phyloP scores from a whole-genome alignment of 1,140 invertebrate species.

The Drosophila bocki region DNA sequence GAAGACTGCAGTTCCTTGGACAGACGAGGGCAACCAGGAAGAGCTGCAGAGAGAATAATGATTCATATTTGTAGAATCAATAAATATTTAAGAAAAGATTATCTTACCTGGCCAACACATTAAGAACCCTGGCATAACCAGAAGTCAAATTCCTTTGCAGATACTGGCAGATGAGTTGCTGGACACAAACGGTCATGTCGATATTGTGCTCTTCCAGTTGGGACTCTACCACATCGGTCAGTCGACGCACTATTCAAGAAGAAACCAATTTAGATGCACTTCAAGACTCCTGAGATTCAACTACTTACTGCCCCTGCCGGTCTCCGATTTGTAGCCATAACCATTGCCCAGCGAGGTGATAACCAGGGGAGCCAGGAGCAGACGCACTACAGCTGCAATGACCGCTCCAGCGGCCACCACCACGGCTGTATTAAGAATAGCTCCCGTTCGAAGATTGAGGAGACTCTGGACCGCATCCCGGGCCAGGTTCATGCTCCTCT shows the following conservation, averaged over 20 bases:
- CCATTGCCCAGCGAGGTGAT: constrained; percentile 47
- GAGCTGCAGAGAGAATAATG: constrained; percentile 25
- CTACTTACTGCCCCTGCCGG: constrained; percentile 57
- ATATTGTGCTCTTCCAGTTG: constrained; percentile 71
- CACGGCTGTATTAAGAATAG: constrained; percentile 62
- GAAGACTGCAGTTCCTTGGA: constrained; percentile 61
- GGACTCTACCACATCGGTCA: constrained; percentile 55
- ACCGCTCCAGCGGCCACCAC: constrained; percentile 70
- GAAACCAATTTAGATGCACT: background rate
- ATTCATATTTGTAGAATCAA: no score
- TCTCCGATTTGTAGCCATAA: constrained; percentile 47
- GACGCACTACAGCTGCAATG: constrained; percentile 65
- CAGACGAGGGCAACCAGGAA: constrained; percentile 38
- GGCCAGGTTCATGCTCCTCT: constrained; percentile 65
- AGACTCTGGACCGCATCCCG: constrained; percentile 56
- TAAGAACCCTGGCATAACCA: constrained; percentile 36
- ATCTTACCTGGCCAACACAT: constrained; percentile 57
- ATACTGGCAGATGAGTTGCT: constrained; percentile 69
- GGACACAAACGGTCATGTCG: constrained; percentile 62
- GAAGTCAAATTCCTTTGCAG: constrained; percentile 45
- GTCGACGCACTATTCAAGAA: constrained; percentile 46
- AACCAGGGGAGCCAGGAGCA: constrained; percentile 59
- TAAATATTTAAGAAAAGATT: background rate
- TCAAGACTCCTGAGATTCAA: background rate
- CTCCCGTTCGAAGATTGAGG: constrained; percentile 58